Evolutionary conservation across 2,797 vertebrate species (phyloP).

Genomic region (Chloroceryle amazona): DNA sequence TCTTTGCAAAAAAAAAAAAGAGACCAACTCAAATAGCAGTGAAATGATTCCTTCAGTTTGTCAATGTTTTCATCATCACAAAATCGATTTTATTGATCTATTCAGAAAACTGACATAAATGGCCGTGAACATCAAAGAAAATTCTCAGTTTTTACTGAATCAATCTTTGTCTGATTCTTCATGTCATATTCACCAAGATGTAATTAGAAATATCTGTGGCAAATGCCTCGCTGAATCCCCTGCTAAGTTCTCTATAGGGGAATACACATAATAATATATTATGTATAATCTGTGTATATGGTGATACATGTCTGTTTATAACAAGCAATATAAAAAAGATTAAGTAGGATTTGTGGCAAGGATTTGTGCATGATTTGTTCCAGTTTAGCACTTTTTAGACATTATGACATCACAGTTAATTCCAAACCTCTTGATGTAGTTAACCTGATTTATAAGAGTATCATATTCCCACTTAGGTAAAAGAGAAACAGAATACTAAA

Average conservation of each 20-base stretch:
- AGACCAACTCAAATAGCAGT: background rate
- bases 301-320: background rate
- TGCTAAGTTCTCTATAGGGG: background rate
- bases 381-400: conserved; percentile 16
- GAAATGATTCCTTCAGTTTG: background rate
- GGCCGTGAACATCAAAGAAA: background rate
- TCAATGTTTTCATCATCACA: background rate
- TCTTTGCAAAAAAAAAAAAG: fast-evolving
- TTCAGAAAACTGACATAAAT: background rate
- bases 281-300: background rate
- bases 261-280: background rate
- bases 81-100: background rate
- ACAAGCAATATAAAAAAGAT: conserved; percentile 41
- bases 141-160: background rate
- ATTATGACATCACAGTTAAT: conserved; percentile 17
- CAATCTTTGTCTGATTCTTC: background rate
- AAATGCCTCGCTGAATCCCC: background rate
- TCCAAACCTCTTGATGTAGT: conserved; percentile 23
- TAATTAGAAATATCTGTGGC: background rate
- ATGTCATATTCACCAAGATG: background rate
- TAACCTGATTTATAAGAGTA: conserved; percentile 41
- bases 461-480: background rate
- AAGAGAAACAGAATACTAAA: conserved; percentile 8
- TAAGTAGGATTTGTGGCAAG: conserved; percentile 44
- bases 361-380: conserved; percentile 23